phyloP scores from a whole-genome alignment of 2,888 invertebrate species.

The Chrysotoxum bicinctum region DNA sequence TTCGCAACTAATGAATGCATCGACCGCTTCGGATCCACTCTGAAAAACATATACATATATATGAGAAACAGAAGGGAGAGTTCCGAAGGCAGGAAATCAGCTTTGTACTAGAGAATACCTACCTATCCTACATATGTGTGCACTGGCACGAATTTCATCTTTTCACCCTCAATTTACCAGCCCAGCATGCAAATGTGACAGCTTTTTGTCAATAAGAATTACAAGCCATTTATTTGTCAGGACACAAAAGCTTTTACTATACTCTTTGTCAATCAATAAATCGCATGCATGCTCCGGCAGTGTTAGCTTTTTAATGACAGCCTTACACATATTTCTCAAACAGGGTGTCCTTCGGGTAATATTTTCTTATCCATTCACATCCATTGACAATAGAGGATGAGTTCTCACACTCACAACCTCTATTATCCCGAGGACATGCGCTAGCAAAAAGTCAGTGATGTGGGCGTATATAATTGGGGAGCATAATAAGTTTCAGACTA shows the following conservation, averaged over 20 bases:
- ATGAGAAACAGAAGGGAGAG: neutral
- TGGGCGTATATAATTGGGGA: neutral
- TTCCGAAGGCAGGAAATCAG: conserved; percentile 23
- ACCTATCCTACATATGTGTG: conserved; percentile 35
- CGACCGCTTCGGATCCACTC: conserved; percentile 31
- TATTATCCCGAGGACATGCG: conserved; percentile 54
- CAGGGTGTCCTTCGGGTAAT: conserved; percentile 30
- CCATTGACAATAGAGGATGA: conserved; percentile 51
- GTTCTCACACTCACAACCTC: conserved; percentile 37
- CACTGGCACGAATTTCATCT: conserved; percentile 50
- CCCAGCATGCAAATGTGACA: conserved; percentile 66
- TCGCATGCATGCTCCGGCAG: conserved; percentile 59
- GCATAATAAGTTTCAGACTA: too few relatives aligned
- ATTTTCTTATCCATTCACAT: conserved; percentile 50
- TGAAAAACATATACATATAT: neutral
- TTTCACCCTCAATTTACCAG: conserved; percentile 40
- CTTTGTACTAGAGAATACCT: conserved; percentile 22
- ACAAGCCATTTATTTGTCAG: conserved; percentile 65
- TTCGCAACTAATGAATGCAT: conserved; percentile 64
- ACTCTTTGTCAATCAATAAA: conserved; percentile 70
- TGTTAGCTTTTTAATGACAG: conserved; percentile 48
- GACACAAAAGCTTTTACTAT: conserved; percentile 68
- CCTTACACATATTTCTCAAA: conserved; percentile 28
- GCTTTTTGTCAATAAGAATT: conserved; percentile 71
- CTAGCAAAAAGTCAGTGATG: conserved; percentile 25